These are phyloP conservation scores for Bucco capensis DNA, from an alignment of 2,113 vertebrate genomes.

Conservation along the genomic window DNA sequence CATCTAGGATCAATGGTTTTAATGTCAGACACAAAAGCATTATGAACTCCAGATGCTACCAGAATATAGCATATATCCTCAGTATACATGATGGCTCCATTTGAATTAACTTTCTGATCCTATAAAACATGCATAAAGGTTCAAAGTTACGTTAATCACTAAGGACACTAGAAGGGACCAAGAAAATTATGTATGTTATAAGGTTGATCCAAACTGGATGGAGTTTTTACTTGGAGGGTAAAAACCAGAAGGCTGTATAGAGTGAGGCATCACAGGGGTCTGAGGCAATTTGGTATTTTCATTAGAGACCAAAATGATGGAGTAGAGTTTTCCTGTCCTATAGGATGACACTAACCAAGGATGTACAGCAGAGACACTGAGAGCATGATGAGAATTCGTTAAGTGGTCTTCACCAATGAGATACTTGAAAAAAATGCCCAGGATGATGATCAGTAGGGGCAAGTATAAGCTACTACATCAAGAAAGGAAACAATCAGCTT, in stretches of 20 bases:
- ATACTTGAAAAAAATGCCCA: not conserved
- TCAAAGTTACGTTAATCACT: not conserved
- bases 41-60: not conserved
- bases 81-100: not conserved
- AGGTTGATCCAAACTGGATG: not conserved
- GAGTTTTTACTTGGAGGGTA: not conserved
- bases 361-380: not conserved
- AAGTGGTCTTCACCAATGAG: not conserved
- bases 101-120: not conserved
- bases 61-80: not conserved
- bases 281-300: not conserved
- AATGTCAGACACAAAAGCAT: not conserved
- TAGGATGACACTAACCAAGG: not conserved
- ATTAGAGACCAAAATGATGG: not conserved
- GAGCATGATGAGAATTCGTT: not conserved
- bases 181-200: not conserved
- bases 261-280: not conserved
- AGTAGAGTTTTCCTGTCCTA: not conserved
- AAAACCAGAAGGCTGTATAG: not conserved
- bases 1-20: not conserved
- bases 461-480: not conserved
- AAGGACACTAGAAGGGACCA: not conserved
- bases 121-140: not conserved
- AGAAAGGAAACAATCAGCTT: not conserved
- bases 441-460: not conserved